Base-by-base conservation (phyloP, 1,140 invertebrate species). In the Chymomyza costata region DNA sequence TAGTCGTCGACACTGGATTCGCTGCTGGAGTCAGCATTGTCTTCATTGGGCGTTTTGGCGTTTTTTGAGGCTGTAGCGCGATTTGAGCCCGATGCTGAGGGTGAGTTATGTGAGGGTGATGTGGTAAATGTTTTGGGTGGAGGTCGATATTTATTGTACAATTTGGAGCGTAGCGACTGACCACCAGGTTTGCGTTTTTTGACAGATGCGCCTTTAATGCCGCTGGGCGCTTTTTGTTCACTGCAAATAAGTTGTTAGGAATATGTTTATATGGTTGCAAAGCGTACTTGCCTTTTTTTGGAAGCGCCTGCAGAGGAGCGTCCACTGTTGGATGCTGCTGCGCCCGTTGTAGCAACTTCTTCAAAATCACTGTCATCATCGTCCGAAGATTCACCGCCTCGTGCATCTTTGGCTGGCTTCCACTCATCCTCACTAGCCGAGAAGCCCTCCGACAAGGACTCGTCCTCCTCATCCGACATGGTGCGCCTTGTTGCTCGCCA, bases 21-120 rank as follows among this genome's bases (percentile, higher is more conserved):
- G 52, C 82, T 82, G 62, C 69, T 84, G 61, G 82, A 80, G 67
- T 70, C 74, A 52, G 41, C 65, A 19, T 47, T 55, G 38, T 74
- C 62, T 80, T 84, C 82, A 84, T 84, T 84, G 82, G 78, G 82
- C 82, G 78, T 71, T 82, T 52, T 65, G 30, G 69, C 71, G 82
- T 84, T 84, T 84, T 84, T 84, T 84, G 82, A 73, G 45, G 66
- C 64, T 56, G 58, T 64, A 17, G 40, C 34, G 34, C 41, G 53
- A 34, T 40, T 40, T n/a, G 70, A 84, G 16, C 78, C 70, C 45
- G 82, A 84, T 2, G 74, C 82, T 25, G 69, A 62, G 6, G 82
- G 73, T 8, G 82, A 82, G 41, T 83, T 85, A 41, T 65, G 71
- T 35, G 73, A 60, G 5, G 62, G 61, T 3, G 76, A 80, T 30